Evolutionary conservation across 2,797 vertebrate genomes (phyloP).

Genomic region (Dipus sagitta): DNA sequence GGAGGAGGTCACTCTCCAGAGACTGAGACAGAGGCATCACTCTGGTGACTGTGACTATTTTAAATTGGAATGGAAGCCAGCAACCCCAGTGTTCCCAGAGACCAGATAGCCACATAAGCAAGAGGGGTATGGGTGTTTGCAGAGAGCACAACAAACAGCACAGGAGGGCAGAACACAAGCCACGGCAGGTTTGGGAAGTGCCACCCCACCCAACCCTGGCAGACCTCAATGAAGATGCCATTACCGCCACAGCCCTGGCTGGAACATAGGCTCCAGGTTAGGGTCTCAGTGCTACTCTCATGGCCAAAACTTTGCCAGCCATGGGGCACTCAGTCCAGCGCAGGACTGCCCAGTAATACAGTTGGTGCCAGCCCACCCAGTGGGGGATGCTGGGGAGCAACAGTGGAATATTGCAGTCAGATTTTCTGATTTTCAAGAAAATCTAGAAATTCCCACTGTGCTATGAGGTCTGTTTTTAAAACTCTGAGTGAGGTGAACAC

Average conservation of each 20-base stretch:
- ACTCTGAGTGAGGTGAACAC: not conserved
- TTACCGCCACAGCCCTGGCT: not conserved
- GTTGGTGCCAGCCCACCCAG: rapidly evolving
- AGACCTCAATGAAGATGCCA: not conserved
- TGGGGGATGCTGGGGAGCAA: not conserved
- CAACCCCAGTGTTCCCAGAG: not conserved
- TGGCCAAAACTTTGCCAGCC: rapidly evolving
- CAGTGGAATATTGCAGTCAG: not conserved
- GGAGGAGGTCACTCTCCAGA: not conserved
- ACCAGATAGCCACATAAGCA: not conserved
- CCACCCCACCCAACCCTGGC: not conserved
- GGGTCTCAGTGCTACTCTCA: not conserved
- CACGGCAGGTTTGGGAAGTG: not conserved
- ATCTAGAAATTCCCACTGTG: not conserved
- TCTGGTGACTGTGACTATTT: not conserved
- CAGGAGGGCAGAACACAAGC: not conserved
- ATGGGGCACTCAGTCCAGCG: not conserved
- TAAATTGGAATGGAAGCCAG: not conserved
- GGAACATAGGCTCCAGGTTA: not conserved
- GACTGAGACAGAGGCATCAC: not conserved
- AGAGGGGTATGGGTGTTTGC: not conserved
- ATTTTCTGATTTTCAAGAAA: conserved; percentile 24
- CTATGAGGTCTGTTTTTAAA: not conserved
- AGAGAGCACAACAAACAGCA: not conserved
- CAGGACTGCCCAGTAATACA: not conserved